Base-by-base conservation (phyloP, 2,113 vertebrate genomes). In the Cephalopholis sonnerati region DNA sequence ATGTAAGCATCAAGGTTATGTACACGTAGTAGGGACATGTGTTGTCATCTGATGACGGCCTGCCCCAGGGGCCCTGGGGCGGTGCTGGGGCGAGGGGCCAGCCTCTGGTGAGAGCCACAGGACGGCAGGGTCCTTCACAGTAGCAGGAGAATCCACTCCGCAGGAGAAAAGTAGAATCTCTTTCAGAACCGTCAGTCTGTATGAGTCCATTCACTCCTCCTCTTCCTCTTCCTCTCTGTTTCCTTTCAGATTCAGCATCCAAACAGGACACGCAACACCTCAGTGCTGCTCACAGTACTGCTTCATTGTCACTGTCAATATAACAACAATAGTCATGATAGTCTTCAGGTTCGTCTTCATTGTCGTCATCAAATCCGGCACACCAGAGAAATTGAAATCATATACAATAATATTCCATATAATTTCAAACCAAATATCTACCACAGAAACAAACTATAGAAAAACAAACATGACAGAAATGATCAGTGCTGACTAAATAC, bases 1-100 rank as follows among this genome's bases (percentile, higher is more conserved):
- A 94, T 89, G 91, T 91, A 94, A 93, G 94, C 90, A 88, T 91
- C 81, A 87, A 81, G 81, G 87, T 89, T 95, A 94, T 93, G 92
- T 94, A 95, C 93, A 95, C 61, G 87, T 78, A 87, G 88, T 41
- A 64, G 86, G 88, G 84, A 84, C 89, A 85, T 66, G 81, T 77
- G 82, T 81, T 86, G 92, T 91, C 91, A 66, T 91, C 82, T 62
- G 79, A 91, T 86, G 92, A 83, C 82, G 69, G 76, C 50, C 63
- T 36, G 74, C 58, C 81, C 79, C 63, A n/a, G 11, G 61, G 57
- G 61, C 76, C 74, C 79, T 17, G 4, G 4, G 25, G 62, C 2
- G 8, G 6, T 2, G 8, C 41, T 9, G 41, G 41, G 17, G 46
- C 7, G 44, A 13, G 73, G 79, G 36, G 59, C 27, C 59, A 77